Evolutionary conservation across 1,140 invertebrate genomes (phyloP).

Genomic region (Pygmarrhopalites habei): DNA sequence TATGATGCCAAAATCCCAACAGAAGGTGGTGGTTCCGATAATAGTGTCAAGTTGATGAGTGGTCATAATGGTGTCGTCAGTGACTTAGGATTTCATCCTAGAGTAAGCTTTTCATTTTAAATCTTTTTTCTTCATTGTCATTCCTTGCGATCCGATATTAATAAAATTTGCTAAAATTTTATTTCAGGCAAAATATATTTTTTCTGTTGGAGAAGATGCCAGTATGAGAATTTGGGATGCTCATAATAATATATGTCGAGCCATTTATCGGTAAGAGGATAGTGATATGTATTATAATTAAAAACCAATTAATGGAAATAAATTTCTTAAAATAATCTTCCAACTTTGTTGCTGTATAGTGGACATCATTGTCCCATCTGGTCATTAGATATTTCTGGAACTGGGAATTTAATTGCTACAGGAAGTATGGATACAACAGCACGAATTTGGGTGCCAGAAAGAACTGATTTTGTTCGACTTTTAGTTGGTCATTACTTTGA

Average conservation of each 20-base stretch:
- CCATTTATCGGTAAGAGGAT: slow-evolving; percentile 56
- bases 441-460: slow-evolving; percentile 74
- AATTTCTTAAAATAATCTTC: slow-evolving; percentile 42
- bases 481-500: slow-evolving; percentile 75
- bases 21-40: slow-evolving; percentile 10
- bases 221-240: slow-evolving; percentile 66
- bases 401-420: slow-evolving; percentile 44
- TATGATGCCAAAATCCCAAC: neutral
- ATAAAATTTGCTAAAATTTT: no score
- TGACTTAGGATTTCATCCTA: slow-evolving; percentile 35
- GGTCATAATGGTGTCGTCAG: slow-evolving; percentile 34
- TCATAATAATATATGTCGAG: slow-evolving; percentile 52
- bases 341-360: no score
- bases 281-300: slow-evolving; percentile 4
- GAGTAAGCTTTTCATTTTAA: no score
- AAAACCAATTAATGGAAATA: slow-evolving; percentile 11
- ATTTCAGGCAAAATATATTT: slow-evolving; percentile 34
- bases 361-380: slow-evolving; percentile 41
- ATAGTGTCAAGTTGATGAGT: slow-evolving; percentile 10
- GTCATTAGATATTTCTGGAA: slow-evolving; percentile 33
- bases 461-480: slow-evolving; percentile 66
- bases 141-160: no score
- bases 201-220: slow-evolving; percentile 58
- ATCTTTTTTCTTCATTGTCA: no score
- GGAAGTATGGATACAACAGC: slow-evolving; percentile 77